Conservation (phyloP, 2,888 invertebrate species). For the Trissolcus japonicus region DNA sequence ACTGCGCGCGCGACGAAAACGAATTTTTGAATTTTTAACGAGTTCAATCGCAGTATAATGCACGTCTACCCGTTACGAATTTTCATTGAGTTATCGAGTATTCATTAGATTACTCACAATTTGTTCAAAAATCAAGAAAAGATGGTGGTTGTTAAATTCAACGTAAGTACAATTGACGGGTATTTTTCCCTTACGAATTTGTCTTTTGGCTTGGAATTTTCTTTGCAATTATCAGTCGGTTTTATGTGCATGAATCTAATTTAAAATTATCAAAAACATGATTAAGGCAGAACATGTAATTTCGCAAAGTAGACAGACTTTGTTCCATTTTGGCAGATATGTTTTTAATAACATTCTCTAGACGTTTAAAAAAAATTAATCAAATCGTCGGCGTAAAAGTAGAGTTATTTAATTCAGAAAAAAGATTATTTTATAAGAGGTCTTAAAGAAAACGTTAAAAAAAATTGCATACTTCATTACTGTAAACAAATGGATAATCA, state of each 20-base stretch:
- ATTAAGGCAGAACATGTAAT: no score
- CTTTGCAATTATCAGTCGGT: no score
- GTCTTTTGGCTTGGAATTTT: background rate
- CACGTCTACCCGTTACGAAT: slow-evolving; percentile 21
- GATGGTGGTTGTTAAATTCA: slow-evolving; percentile 40
- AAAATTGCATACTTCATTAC: no score
- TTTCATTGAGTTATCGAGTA: slow-evolving; percentile 25
- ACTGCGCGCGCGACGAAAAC: background rate
- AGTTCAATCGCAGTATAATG: slow-evolving; percentile 29
- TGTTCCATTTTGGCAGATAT: no score
- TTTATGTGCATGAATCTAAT: background rate
- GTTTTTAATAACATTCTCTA: no score
- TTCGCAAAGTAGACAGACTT: no score
- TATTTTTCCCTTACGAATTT: background rate
- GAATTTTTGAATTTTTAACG: background rate
- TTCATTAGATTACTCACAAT: slow-evolving; percentile 45
- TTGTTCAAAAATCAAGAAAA: slow-evolving; percentile 23
- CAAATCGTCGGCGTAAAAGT: no score
- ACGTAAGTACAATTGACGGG: slow-evolving; percentile 18
- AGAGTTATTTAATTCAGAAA: no score
- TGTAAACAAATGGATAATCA: no score
- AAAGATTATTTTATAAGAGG: no score
- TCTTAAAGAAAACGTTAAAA: no score
- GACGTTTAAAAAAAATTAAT: no score
- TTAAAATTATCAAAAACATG: background rate